These are phyloP conservation scores for Scaptomyza montana DNA, from an alignment of 1,140 invertebrate genomes.

Conservation along the genomic window DNA sequence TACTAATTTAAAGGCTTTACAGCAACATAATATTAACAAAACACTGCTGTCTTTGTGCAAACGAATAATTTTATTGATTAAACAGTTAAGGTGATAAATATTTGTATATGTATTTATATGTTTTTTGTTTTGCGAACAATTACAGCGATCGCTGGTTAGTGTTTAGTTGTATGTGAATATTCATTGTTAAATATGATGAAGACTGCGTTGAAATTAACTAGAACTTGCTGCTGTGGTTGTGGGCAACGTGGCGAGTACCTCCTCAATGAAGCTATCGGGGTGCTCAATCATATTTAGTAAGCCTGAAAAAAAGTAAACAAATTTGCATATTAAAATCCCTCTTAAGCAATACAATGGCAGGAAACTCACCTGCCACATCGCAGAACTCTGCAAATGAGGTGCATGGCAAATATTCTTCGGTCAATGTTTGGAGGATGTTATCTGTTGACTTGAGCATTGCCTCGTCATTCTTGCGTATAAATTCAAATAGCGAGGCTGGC, in stretches of 20 bases:
- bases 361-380: slow-evolving; percentile 89
- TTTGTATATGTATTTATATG: slow-evolving; percentile 43
- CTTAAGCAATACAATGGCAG: not conserved
- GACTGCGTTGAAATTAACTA: slow-evolving; percentile 59
- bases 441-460: slow-evolving; percentile 94
- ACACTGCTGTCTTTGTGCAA: slow-evolving; percentile 59
- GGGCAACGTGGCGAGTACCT: slow-evolving; percentile 72
- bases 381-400: slow-evolving; percentile 95
- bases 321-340: not conserved
- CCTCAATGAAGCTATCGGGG: slow-evolving; percentile 76
- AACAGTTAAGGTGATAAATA: slow-evolving; percentile 74
- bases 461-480: slow-evolving; percentile 97
- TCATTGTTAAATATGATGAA: slow-evolving; percentile 31
- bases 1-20: not conserved
- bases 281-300: slow-evolving; percentile 78
- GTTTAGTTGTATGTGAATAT: slow-evolving; percentile 27
- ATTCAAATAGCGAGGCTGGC: slow-evolving; percentile 94
- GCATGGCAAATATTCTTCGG: slow-evolving; percentile 95
- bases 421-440: slow-evolving; percentile 90
- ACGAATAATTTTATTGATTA: slow-evolving; percentile 82
- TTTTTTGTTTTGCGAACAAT: slow-evolving; percentile 33
- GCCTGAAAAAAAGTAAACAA: slow-evolving; percentile 36
- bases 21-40: too few relatives aligned
- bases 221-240: slow-evolving; percentile 55
- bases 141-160: slow-evolving; percentile 22